phyloP scores from a whole-genome alignment of 2,888 invertebrate species.

The Emmelina monodactyla region DNA sequence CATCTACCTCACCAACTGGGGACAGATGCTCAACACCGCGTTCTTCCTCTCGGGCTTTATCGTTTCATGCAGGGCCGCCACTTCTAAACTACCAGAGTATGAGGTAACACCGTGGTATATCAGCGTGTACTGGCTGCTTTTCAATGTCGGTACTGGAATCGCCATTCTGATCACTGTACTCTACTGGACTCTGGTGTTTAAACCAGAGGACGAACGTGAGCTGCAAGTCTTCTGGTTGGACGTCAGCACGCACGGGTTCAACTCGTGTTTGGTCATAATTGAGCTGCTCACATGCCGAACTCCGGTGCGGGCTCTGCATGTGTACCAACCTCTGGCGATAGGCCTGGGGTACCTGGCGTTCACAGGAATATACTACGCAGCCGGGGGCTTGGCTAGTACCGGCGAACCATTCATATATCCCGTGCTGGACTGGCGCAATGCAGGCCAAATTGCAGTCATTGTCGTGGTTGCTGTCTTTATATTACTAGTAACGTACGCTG shows the following conservation, averaged over 20 bases:
- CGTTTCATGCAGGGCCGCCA: constrained; percentile 29
- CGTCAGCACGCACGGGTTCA: constrained; percentile 63
- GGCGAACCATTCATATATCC: constrained; percentile 76
- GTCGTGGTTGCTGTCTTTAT: constrained; percentile 27
- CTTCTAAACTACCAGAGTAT: constrained; percentile 20
- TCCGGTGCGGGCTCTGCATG: constrained; percentile 56
- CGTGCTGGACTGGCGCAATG: constrained; percentile 78
- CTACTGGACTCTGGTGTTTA: constrained; percentile 50
- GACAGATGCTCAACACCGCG: constrained; percentile 30
- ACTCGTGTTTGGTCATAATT: constrained; percentile 73
- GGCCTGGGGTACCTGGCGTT: constrained; percentile 75
- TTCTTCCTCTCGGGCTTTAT: constrained; percentile 30
- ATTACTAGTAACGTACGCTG: constrained; percentile 29
- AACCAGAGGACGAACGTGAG: no score
- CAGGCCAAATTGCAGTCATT: constrained; percentile 62
- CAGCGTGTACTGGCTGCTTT: constrained; percentile 44
- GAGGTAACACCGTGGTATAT: constrained; percentile 40
- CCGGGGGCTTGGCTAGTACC: constrained; percentile 79
- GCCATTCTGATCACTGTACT: constrained; percentile 47
- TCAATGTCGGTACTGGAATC: constrained; percentile 34
- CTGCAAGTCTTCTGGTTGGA: constrained; percentile 34
- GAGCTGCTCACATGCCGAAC: constrained; percentile 75
- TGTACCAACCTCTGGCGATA: constrained; percentile 73
- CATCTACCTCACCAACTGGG: constrained; percentile 55
- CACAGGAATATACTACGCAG: constrained; percentile 72